phyloP scores from a whole-genome alignment of 2,797 vertebrate species.

The Pseudochirops cupreus region DNA sequence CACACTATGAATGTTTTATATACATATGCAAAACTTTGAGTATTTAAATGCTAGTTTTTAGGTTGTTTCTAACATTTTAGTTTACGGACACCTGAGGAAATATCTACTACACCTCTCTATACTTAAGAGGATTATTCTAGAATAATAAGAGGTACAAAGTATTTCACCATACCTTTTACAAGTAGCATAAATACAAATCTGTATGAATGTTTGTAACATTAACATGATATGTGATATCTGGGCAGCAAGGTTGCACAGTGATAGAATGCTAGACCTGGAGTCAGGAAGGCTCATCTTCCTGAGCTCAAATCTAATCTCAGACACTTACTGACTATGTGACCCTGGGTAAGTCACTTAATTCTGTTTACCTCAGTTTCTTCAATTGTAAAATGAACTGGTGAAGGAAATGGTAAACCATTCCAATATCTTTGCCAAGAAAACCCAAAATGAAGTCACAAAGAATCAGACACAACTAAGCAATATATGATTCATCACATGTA shows the following conservation, averaged over 20 bases:
- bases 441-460: neutral
- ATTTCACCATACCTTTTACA: conserved; percentile 95
- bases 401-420: neutral
- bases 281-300: no score
- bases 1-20: no score
- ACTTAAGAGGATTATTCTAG: conserved; percentile 94
- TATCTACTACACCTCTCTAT: conserved; percentile 89
- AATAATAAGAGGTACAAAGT: conserved; percentile 98
- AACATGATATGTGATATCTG: no score
- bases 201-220: no score
- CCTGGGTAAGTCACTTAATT: neutral
- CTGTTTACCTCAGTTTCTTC: neutral
- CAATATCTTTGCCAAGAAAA: neutral
- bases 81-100: neutral
- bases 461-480: neutral
- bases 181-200: conserved; percentile 83
- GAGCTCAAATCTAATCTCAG: neutral
- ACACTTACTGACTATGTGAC: neutral
- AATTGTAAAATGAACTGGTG: neutral
- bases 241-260: no score
- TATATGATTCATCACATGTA: no score
- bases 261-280: no score
- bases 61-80: no score
- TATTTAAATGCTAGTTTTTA: neutral
- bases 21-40: neutral